Base-by-base conservation (phyloP, 2,113 vertebrate species). In the Vanacampus margaritifer region DNA sequence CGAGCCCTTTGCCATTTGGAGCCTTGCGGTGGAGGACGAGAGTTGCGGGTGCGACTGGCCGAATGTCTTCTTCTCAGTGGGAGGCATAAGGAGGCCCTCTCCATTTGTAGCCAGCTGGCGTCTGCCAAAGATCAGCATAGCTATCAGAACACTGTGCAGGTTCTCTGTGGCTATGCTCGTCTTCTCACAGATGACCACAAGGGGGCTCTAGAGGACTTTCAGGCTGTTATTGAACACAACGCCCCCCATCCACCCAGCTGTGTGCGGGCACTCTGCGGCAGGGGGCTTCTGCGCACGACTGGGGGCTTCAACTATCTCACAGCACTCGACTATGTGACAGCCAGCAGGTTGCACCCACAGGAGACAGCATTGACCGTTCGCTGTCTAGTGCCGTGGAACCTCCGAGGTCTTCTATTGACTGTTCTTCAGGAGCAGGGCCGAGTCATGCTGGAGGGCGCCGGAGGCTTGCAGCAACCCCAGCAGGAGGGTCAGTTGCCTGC, bases 361-460 rank as follows among this genome's bases (percentile, higher is more conserved):
- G 95, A 98, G 72, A 87, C 94, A 0, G 87, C 92, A 24, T 84
- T 98, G 58, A 90, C 92, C 0, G 84, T 95, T 68, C 95, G 96
- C 75, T 92, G 95, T 78, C 92, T 94, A 0, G 91, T 99, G 76
- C 97, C 97, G 0, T 98, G 96, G 96, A 99, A 99, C 88, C 94
- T 90, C 65, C 87, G 97, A 17, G 94, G 96, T 0, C 88, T 98
- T 77, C 91, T 99, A 68, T 90, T 91, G 16, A 94, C 93, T 0
- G 91, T 95, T 53, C 89, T 99, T 67, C 91, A 94, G 64, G 97
- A 99, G 75, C 95, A 98, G 85, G 95, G 92, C 5, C 91, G 93
- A 79, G 83, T 84, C 71, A 94, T 98, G 87, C 89, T 98, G n/a
- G 94, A 94, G 81, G 92, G 66, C 14, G 68, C 45, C 1, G 79